Base-by-base conservation (phyloP, 2,113 vertebrate species). In the Oncorhynchus kisutch region DNA sequence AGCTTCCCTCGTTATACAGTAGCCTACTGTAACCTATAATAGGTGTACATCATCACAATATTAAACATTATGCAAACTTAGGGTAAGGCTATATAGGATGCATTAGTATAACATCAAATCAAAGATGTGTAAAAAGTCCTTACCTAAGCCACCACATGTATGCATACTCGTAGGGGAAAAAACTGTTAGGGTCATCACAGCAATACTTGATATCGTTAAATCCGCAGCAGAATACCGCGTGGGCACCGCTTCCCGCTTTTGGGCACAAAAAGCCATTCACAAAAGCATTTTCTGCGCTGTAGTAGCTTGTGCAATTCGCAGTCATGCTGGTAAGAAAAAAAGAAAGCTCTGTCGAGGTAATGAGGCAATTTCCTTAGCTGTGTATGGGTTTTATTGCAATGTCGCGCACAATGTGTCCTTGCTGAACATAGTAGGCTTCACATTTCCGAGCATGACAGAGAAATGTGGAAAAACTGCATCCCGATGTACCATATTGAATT, bases 141-240 rank as follows among this genome's bases (percentile, higher is more conserved):
- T 91, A 96, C 96, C 97, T 97, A 88, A 98, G 93, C 96, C 96
- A 96, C 96, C 96, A 96, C 96, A 97, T 96, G 91, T 96, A 97
- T 84, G 91, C 93, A 85, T 96, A 96, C 75, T 97, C 94, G 81
- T 96, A 96, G 0, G 95, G 95, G 81, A 95, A 97, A 86, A 97
- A 97, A 80, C 97, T 96, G 89, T 96, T 93, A 20, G 96, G 94
- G 79, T 97, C 96, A 81, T 96, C 95, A 77, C 96, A 96, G 92
- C 97, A 97, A 74, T 98, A 97, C 81, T 97, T 97, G 20, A 96
- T 88, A 76, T 98, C 96, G 57, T 95, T 95, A 87, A 98, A 98
- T 86, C 97, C 96, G 77, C 96, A 97, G 88, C 97, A 96, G 91
- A 94, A 97, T 18, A 92, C 90, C 0, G 95, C 94, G 0, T 87